Evolutionary conservation across 2,888 invertebrate species (phyloP).

Genomic region (Ophioninae sp.): DNA sequence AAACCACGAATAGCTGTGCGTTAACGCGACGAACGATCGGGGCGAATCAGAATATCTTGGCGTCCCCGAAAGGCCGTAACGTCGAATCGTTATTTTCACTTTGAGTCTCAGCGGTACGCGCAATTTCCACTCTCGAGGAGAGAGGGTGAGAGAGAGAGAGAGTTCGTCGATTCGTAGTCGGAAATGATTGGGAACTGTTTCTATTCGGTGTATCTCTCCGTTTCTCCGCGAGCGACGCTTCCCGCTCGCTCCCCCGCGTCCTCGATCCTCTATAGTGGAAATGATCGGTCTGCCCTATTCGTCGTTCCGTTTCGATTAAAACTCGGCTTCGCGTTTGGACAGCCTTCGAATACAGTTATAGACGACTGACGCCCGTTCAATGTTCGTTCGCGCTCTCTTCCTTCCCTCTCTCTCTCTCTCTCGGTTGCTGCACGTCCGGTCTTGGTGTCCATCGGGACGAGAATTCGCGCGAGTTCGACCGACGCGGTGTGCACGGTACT

Average conservation of each 20-base stretch:
- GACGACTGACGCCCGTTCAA: background rate
- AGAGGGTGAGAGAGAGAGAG: background rate
- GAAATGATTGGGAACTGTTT: conserved; percentile 60
- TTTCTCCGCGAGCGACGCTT: conserved; percentile 3
- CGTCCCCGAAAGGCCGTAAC: background rate
- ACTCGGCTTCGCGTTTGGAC: conserved; percentile 22
- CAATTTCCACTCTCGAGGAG: background rate
- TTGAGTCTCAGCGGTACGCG: no score
- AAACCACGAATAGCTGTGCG: no score
- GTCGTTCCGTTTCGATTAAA: conserved; percentile 52
- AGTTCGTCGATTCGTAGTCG: conserved; percentile 36
- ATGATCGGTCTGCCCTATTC: conserved; percentile 44
- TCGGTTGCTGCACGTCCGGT: conserved; percentile 39
- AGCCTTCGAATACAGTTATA: conserved; percentile 13
- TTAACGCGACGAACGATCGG: no score
- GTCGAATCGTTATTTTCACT: background rate
- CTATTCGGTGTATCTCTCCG: conserved; percentile 16
- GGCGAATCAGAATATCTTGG: background rate
- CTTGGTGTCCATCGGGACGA: conserved; percentile 31
- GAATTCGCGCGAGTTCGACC: conserved; percentile 39
- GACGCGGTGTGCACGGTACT: background rate
- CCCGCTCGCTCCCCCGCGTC: conserved; percentile 12
- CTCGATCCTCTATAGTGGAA: conserved; percentile 45
- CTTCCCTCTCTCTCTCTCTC: background rate
- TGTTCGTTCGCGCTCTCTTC: background rate